phyloP scores from a whole-genome alignment of 2,113 vertebrate species.

The Ploceus nigricollis region DNA sequence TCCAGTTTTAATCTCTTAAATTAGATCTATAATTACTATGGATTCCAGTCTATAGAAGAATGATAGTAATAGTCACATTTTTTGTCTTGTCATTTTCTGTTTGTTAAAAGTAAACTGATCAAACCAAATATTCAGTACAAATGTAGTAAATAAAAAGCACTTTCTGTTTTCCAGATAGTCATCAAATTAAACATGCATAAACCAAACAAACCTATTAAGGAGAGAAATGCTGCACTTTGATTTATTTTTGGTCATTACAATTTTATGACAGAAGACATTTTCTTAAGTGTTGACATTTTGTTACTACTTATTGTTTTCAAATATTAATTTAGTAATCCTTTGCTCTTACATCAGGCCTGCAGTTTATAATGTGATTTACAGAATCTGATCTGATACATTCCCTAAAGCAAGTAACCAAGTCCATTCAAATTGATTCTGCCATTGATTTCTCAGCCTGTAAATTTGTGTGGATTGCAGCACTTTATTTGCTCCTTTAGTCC shows the following conservation, averaged over 20 bases:
- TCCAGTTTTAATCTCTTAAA: slow-evolving; percentile 12
- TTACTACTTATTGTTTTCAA: background rate
- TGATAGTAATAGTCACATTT: background rate
- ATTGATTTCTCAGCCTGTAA: slow-evolving; percentile 33
- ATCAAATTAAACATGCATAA: background rate
- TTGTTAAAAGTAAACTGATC: background rate
- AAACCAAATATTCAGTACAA: background rate
- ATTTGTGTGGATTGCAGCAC: slow-evolving; percentile 20
- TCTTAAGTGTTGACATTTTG: background rate
- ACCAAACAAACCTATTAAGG: background rate
- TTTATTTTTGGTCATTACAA: background rate
- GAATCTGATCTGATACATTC: background rate
- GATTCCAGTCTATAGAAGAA: background rate
- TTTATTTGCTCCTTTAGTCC: background rate
- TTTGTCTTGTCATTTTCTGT: background rate
- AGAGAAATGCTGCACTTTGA: background rate
- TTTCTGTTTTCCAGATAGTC: background rate
- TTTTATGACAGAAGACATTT: background rate
- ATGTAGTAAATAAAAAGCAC: background rate
- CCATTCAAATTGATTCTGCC: slow-evolving; percentile 24
- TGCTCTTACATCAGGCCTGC: background rate
- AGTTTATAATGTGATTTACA: background rate
- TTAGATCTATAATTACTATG: slow-evolving; percentile 14
- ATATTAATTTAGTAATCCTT: slow-evolving; percentile 3
- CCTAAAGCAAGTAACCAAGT: slow-evolving; percentile 17